These are phyloP conservation scores for Distichodus sexfasciatus DNA, from an alignment of 2,797 vertebrate genomes.

Conservation along the genomic window DNA sequence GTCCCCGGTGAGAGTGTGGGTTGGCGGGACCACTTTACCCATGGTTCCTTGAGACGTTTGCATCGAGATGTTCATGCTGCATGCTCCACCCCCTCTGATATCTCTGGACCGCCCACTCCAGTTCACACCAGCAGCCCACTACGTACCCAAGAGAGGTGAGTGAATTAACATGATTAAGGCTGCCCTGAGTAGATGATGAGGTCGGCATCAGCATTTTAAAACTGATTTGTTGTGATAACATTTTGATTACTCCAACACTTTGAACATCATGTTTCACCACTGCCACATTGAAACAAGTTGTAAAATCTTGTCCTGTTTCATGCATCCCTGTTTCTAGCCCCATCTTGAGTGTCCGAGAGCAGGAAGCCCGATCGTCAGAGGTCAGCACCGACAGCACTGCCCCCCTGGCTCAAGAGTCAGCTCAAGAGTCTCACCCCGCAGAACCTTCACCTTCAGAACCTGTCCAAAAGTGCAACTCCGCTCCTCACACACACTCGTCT, in stretches of 20 bases:
- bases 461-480: slow-evolving; percentile 9
- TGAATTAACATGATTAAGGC: background rate
- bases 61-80: slow-evolving; percentile 66
- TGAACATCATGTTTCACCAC: too few species aligned
- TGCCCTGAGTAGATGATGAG: background rate
- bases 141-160: slow-evolving; percentile 72
- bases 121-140: slow-evolving; percentile 80
- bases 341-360: slow-evolving; percentile 62
- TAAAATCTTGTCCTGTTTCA: too few species aligned
- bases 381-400: slow-evolving; percentile 61
- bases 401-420: slow-evolving; percentile 46
- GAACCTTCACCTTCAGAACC: slow-evolving; percentile 26
- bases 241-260: too few species aligned
- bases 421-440: slow-evolving; percentile 29
- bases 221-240: too few species aligned
- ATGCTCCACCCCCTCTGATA: slow-evolving; percentile 74
- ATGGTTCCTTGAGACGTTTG: slow-evolving; percentile 70
- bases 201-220: background rate
- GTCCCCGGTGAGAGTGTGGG: slow-evolving; percentile 67
- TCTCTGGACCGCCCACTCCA: slow-evolving; percentile 74
- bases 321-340: slow-evolving; percentile 58
- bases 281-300: too few species aligned
- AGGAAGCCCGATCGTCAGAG: slow-evolving; percentile 68
- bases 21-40: slow-evolving; percentile 80
- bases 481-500: slow-evolving; percentile 22